Base-by-base conservation (phyloP, 2,888 invertebrate genomes). In the Aplocera efformata region DNA sequence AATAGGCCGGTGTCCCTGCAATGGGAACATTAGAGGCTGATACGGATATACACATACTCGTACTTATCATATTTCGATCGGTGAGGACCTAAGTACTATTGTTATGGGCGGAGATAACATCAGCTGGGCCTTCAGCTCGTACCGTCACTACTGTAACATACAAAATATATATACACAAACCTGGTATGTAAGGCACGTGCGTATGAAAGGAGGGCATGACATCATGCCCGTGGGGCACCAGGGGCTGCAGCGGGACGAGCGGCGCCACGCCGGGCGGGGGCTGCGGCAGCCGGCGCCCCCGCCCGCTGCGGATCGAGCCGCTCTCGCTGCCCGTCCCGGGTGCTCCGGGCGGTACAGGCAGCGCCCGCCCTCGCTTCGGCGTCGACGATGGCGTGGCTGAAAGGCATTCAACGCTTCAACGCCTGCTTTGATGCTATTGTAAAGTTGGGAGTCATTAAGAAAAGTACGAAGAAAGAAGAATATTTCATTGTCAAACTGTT, bases 311-410 rank as follows among this genome's bases (percentile, higher is more conserved):
- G 34, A 76, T 58, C 29, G 83, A 80, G 9, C 83, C 78, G 7
- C 79, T 68, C 57, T 85, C 84, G 51, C 79, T 79, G 51, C 82
- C 72, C 25, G 83, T 17, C 13, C 13, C 13, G 13, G 13, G 3
- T 2, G 3, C 13, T 17, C 13, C 13, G 1, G 53, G 53, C 0
- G 53, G 53, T 20, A 53, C 43, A 4, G 53, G 53, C 8, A 53
- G 46, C 32, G 48, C 50, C 26, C 53, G 36, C 21, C 53, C 53
- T 8, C 53, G 50, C 34, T 53, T 53, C 13, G 53, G 53, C 21
- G 88, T 89, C 41, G 88, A 88, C 17, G 88, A 88, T 34, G 89
- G 89, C 49, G 89, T 89, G 32, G 84, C 89, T 88, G 58, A 1
- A 58, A 53, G 2, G 32, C n/a, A 32, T 27, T 26, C 30, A 21